Evolutionary conservation across 2,888 invertebrate species (phyloP), one percentile per base, ranked within the genome.

Genomic region (Ptychoptera contaminata): DNA sequence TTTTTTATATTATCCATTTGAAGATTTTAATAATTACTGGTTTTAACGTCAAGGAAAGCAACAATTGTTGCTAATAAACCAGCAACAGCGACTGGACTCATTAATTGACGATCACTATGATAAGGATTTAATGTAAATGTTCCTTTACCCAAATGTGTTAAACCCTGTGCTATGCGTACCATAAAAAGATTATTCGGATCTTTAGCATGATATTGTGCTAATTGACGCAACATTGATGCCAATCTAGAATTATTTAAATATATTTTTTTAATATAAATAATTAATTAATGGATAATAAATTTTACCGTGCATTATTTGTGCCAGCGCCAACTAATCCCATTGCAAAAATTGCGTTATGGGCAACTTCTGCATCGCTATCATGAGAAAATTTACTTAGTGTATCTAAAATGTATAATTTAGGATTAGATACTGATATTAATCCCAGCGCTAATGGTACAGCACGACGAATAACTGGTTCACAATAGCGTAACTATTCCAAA

Each of bases 401-500:
- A 63, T 96, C 94, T 48, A 96, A 73, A 53, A 94, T 90, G 53
- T 85, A 82, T 50, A 94, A 71, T 65, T 92, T 88, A 12, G 82
- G 94, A 69, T 96, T 94, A 16, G 92, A 92, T 16, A 92, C 80
- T 4, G 91, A 92, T 52, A 90, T 82, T 37, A 96, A 73, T 14
- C 88, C 93, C 48, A 96, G 74, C n/a, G 93, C 93, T n/a, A 96
- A 70, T 2, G 94, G 94, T 43, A 96, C 94, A 12, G 93, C 90
- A 52, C 93, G 74, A 15, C 92, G 76, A 47, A 96, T 91, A 1
- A 83, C 82, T 15, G 91, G 87, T 63, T 96, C 96, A 53, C 93
- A 94, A 62, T 96, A 96, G 7, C 93, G 79, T 51, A 93, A n/a
- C 32, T 32, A 32, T 8, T 30, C 7, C 9, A 30, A 8, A 9